Evolutionary conservation across 2,113 vertebrate species (phyloP).

Genomic region (Isichthys henryi): DNA sequence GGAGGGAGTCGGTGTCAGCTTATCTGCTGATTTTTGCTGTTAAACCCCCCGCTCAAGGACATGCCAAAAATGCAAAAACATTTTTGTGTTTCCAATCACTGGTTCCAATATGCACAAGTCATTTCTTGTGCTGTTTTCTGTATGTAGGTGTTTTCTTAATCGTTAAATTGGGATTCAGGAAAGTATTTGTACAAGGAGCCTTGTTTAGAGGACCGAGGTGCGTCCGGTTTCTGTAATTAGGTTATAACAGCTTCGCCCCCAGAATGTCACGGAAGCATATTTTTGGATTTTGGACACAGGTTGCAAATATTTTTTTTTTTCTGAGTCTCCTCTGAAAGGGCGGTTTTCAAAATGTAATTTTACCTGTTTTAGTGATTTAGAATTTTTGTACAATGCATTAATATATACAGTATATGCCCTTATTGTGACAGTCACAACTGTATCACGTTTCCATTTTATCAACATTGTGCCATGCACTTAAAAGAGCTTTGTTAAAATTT

Average conservation of each 20-base stretch:
- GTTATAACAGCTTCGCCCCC: not conserved
- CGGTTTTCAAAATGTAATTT: not conserved
- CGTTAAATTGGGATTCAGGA: not conserved
- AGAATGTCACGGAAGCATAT: not conserved
- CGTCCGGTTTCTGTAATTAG: not conserved
- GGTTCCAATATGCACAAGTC: not conserved
- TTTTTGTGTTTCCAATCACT: not conserved
- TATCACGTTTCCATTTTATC: not conserved
- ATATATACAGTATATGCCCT: not conserved
- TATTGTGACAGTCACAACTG: not conserved
- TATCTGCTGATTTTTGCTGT: not conserved
- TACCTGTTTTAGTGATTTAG: not conserved
- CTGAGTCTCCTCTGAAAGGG: not conserved
- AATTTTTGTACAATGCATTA: not conserved
- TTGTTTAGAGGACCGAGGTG: not conserved
- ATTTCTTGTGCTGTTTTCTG: not conserved
- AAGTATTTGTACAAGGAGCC: not conserved
- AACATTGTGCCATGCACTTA: not conserved
- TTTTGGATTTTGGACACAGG: not conserved
- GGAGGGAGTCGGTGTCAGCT: not conserved
- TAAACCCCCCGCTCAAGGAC: not conserved
- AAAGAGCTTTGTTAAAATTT: not conserved
- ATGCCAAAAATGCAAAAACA: not conserved
- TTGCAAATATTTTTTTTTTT: not conserved
- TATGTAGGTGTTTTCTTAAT: not conserved